Conservation (phyloP, 2,797 vertebrate genomes). For the Fistularia tabacaria region DNA sequence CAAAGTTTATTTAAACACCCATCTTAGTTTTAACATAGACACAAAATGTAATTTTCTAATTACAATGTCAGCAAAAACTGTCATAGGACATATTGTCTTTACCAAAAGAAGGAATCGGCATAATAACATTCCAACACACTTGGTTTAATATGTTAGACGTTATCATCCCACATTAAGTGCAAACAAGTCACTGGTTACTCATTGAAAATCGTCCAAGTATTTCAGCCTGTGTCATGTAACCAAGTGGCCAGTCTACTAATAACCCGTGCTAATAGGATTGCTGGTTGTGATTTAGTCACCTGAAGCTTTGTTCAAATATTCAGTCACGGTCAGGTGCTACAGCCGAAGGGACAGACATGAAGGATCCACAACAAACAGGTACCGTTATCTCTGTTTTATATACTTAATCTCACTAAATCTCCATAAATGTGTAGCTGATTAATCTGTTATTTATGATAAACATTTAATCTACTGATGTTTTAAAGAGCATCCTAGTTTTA, state of each 20-base stretch:
- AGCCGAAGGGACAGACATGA: slow-evolving; percentile 59
- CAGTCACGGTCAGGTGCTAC: slow-evolving; percentile 39
- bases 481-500: too few relatives aligned
- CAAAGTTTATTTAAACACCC: too few relatives aligned
- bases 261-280: slow-evolving; percentile 71
- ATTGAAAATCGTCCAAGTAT: slow-evolving; percentile 25
- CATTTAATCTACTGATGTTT: background rate
- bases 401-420: slow-evolving; percentile 2
- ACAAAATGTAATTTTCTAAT: too few relatives aligned
- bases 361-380: slow-evolving; percentile 72
- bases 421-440: too few relatives aligned
- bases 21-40: too few relatives aligned
- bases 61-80: too few relatives aligned
- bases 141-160: too few relatives aligned
- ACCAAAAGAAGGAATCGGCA: too few relatives aligned
- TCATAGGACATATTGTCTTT: too few relatives aligned
- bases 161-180: too few relatives aligned
- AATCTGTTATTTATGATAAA: background rate
- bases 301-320: slow-evolving; percentile 31
- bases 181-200: slow-evolving; percentile 3
- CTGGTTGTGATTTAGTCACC: slow-evolving; percentile 40
- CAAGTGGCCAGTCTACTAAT: slow-evolving; percentile 53
- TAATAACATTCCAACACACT: too few relatives aligned
- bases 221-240: slow-evolving; percentile 28
- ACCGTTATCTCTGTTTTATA: background rate